Evolutionary conservation across 2,113 vertebrate species (phyloP), one percentile per base, ranked within the genome.

Genomic region (Carettochelys insculpta): DNA sequence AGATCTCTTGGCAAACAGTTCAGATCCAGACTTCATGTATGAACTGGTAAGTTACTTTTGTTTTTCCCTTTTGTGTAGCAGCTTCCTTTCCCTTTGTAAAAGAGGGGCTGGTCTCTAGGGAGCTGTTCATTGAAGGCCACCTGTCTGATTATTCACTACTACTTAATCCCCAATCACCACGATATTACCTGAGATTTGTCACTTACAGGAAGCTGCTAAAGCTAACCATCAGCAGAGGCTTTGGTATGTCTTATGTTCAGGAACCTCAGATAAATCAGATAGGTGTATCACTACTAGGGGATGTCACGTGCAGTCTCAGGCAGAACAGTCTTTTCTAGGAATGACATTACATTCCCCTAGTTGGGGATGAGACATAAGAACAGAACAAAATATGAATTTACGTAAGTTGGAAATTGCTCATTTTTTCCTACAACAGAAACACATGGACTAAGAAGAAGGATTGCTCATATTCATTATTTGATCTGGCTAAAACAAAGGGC

Each of bases 21-120:
- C 99, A 48, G 99, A 99, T 97, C 99, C 99, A 97, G 99, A 99
- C 97, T 99, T 99, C 98, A 99, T 99, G 99, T 99, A 99, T 92
- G 99, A 99, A 97, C 97, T 99, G 99, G 99, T 99, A 97, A 98
- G 99, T 93, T 56, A 81, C 53, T 38, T 91, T 89, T 94, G 87
- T 50, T 94, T 91, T 77, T 77, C 54, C n/a, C 1, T 76, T 77
- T 79, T 83, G 13, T 4, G 19, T 77, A 52, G 45, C 78, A 77
- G 2, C 25, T 41, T 41, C 2, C 47, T n/a, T 87, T 94, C 6
- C 14, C 4, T 73, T 13, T 24, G 65, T 50, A 86, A 91, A 82
- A 81, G 58, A 75, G 91, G 54, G 86, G 14, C 1, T 90, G 82
- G 17, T 88, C 77, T 86, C 38, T 58, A 14, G 38, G 50, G 31